These are phyloP conservation scores for Penelope pileata DNA, from an alignment of 2,113 vertebrate genomes.

Conservation along the genomic window DNA sequence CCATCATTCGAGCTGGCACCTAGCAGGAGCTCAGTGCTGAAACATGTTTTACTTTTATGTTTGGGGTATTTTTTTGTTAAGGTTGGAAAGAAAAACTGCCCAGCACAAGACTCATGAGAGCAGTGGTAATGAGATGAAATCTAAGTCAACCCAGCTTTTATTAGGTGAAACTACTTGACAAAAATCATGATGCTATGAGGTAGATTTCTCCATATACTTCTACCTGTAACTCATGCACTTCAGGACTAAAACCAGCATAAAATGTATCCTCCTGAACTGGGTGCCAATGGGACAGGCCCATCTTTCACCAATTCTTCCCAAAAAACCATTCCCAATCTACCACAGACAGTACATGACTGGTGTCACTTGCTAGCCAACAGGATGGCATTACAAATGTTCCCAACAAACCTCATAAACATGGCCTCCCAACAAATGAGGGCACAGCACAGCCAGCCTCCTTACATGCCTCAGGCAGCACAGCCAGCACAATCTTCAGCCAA, in stretches of 20 bases:
- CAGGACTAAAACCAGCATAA: background rate
- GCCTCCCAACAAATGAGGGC: background rate
- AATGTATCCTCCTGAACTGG: background rate
- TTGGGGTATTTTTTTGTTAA: background rate
- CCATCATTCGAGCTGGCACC: background rate
- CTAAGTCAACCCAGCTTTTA: background rate
- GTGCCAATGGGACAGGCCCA: background rate
- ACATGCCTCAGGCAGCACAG: background rate
- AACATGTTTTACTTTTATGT: background rate
- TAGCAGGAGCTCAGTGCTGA: background rate
- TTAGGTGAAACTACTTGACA: background rate
- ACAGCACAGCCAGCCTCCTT: background rate
- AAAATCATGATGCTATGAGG: background rate
- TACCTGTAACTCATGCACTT: background rate
- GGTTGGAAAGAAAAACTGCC: background rate
- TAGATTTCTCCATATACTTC: background rate
- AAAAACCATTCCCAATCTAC: background rate
- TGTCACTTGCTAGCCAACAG: background rate
- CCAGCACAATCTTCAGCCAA: background rate
- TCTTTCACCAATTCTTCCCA: background rate
- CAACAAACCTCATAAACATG: no score
- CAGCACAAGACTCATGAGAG: background rate
- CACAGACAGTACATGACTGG: no score
- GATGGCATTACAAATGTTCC: background rate
- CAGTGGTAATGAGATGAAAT: background rate